Base-by-base conservation (phyloP, 2,888 invertebrate species). In the Chrysomela aeneicollis region DNA sequence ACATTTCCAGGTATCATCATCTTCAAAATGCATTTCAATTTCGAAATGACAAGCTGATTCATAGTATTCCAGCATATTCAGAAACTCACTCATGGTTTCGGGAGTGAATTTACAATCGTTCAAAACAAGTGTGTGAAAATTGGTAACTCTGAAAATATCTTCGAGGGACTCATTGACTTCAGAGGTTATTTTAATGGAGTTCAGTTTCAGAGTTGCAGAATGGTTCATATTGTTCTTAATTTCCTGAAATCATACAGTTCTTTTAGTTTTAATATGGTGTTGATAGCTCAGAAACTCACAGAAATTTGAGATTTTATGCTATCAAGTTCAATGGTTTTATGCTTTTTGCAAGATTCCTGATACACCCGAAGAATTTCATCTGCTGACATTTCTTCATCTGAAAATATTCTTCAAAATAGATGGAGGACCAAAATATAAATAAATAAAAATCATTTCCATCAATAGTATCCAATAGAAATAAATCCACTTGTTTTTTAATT, bases 101-200 rank as follows among this genome's bases (percentile, higher is more conserved):
- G 75, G 69, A 17, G 75, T 77, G 57, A 80, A 80, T 69, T 76
- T 77, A 59, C 80, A 80, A 62, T 80, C 79, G 50, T 73, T 72
- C 19, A 82, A 71, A 26, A 74, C 69, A 26, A 81, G 67, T 12
- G 75, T 78, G 55, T 75, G 76, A 66, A 82, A 82, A 71, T 80
- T 81, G n/a, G 76, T 67, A 19, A 81, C 74, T 73, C 78, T 78
- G 26, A 82, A 71, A 47, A 82, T 59, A 62, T 79, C 79, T 66
- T 82, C 82, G 5, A 81, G 63, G 5, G 81, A 81, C 61, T 82
- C 81, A 58, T 79, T 79, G 26, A 81, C 80, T 67, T 81, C 81
- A 62, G 72, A 72, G 15, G 80, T 79, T 60, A 81, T 72, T 64
- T 73, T 77, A 12, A 81, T 69, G 54, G 74, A 74, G 22, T 75